Evolutionary conservation across 2,888 invertebrate genomes (phyloP).

Genomic region (Mystacides longicornis): DNA sequence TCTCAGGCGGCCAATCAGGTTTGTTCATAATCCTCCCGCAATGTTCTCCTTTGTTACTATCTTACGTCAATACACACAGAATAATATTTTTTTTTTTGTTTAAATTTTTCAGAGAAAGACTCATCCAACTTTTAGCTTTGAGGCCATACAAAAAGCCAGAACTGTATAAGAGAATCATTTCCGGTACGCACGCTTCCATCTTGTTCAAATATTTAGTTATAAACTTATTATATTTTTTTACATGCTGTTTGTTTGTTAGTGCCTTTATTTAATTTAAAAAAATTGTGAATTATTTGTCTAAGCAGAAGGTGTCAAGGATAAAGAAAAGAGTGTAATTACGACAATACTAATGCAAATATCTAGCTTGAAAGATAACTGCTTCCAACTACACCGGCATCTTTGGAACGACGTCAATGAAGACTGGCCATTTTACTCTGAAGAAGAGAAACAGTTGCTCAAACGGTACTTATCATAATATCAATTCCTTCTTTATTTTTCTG

Average conservation of each 20-base stretch:
- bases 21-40: conserved; percentile 30
- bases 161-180: conserved; percentile 69
- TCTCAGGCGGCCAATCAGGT: conserved; percentile 67
- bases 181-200: conserved; percentile 52
- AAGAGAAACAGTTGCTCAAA: conserved; percentile 81
- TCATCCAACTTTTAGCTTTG: conserved; percentile 89
- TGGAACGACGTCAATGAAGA: conserved; percentile 92
- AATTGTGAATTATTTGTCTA: conserved; percentile 27
- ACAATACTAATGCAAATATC: conserved; percentile 76
- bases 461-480: conserved; percentile 46
- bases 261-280: not conserved
- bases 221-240: not conserved
- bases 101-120: conserved; percentile 68
- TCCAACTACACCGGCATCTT: conserved; percentile 75
- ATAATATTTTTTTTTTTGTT: not conserved
- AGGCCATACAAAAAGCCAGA: conserved; percentile 92
- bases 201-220: not conserved
- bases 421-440: conserved; percentile 91
- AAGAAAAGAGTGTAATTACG: conserved; percentile 69
- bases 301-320: conserved; percentile 82
- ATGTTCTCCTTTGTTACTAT: not conserved
- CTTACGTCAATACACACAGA: not conserved
- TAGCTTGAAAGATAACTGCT: conserved; percentile 79
- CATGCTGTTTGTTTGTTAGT: not conserved
- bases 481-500: not conserved